Conservation (phyloP, 2,113 vertebrate genomes). For the Nothoprocta perdicaria region DNA sequence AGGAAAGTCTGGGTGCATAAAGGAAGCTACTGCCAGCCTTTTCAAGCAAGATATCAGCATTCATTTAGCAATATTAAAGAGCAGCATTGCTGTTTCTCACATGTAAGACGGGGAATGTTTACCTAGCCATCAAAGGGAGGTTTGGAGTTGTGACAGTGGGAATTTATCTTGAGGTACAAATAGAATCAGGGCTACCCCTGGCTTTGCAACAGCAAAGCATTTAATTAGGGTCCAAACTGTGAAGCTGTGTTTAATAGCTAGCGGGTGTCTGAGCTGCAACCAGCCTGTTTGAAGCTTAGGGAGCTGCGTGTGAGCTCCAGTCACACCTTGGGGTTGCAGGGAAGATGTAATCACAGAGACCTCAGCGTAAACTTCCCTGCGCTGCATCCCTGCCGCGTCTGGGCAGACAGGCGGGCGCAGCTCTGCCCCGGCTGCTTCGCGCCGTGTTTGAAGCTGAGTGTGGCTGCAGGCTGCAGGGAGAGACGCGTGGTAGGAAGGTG, state of each 20-base stretch:
- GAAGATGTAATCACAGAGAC: conserved; percentile 50
- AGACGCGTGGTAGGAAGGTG: neutral
- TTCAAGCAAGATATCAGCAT: neutral
- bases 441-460: neutral
- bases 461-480: conserved; percentile 12
- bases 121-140: neutral
- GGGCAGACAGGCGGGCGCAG: conserved; percentile 46
- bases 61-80: neutral
- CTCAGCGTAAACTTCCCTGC: conserved; percentile 52
- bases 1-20: neutral
- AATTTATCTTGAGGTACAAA: neutral
- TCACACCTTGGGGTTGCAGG: conserved; percentile 52
- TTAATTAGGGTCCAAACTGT: neutral
- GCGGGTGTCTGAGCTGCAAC: conserved; percentile 61
- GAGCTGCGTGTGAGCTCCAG: conserved; percentile 13
- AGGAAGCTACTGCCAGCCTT: neutral
- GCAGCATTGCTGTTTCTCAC: neutral
- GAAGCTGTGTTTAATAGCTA: neutral
- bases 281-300: conserved; percentile 26
- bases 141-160: neutral
- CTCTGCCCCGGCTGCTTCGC: neutral
- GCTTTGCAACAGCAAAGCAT: conserved; percentile 39
- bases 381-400: conserved; percentile 36
- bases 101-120: neutral
- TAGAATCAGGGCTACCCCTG: neutral